Conservation (phyloP, 2,888 invertebrate species). For the Drosophila incognita region DNA sequence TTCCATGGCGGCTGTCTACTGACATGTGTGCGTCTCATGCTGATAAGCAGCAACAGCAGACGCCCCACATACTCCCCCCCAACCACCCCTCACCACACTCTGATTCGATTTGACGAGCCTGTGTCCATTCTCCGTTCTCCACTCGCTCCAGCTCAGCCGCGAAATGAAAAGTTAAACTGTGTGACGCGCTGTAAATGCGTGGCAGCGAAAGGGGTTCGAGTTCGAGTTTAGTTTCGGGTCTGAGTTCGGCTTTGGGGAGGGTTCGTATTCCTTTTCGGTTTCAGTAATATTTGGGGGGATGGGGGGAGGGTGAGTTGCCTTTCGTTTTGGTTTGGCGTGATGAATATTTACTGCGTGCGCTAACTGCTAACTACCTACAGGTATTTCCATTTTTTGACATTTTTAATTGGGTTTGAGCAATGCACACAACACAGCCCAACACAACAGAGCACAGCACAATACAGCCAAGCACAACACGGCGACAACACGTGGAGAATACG, state of each 20-base stretch:
- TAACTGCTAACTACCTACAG: slow-evolving; percentile 81
- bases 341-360: slow-evolving; percentile 81
- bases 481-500: slow-evolving; percentile 10
- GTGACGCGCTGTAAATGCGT: slow-evolving; percentile 66
- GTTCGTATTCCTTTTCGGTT: slow-evolving; percentile 13
- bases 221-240: background rate
- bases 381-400: slow-evolving; percentile 79
- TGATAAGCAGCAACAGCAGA: slow-evolving; percentile 68
- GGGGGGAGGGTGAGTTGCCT: background rate
- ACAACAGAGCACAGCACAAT: slow-evolving; percentile 9
- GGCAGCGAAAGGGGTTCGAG: slow-evolving; percentile 23
- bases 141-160: slow-evolving; percentile 48
- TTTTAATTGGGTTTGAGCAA: slow-evolving; percentile 79
- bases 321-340: slow-evolving; percentile 68
- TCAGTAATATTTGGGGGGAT: slow-evolving; percentile 8
- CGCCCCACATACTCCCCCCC: slow-evolving; percentile 4
- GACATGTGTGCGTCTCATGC: slow-evolving; percentile 79
- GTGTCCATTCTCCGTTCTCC: slow-evolving; percentile 1
- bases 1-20: slow-evolving; percentile 61
- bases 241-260: slow-evolving; percentile 1
- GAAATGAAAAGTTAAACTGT: slow-evolving; percentile 80
- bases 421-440: slow-evolving; percentile 35
- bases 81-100: background rate
- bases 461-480: slow-evolving; percentile 1
- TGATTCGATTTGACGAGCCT: slow-evolving; percentile 10